Conservation (phyloP, 1,140 invertebrate species). For the Phymastichus coffea region DNA sequence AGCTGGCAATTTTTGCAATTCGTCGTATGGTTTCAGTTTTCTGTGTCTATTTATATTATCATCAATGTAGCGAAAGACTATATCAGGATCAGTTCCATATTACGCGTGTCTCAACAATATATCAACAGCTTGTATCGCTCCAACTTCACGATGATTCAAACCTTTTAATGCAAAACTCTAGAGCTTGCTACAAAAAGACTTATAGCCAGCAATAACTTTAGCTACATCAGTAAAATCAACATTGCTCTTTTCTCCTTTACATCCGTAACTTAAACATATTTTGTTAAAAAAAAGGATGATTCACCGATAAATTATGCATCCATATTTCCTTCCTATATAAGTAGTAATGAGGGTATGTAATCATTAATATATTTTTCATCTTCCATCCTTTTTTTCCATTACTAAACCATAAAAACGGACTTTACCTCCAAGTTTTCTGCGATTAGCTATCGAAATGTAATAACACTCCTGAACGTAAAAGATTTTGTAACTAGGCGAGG, state of each 20-base stretch:
- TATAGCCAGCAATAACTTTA: not conserved
- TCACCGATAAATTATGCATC: conserved; percentile 36
- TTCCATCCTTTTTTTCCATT: conserved; percentile 23
- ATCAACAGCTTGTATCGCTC: conserved; percentile 37
- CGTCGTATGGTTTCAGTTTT: conserved; percentile 21
- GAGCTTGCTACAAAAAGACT: conserved; percentile 17
- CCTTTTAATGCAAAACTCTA: conserved; percentile 32
- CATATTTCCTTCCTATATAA: conserved; percentile 41
- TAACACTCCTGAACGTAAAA: conserved; percentile 32
- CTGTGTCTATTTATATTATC: conserved; percentile 33
- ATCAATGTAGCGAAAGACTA: conserved; percentile 39
- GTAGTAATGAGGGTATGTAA: conserved; percentile 38
- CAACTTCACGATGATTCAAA: conserved; percentile 35
- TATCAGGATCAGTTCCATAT: conserved; percentile 36
- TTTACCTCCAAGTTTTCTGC: conserved; percentile 33
- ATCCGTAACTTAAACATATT: conserved; percentile 32
- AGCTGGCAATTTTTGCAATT: conserved; percentile 12
- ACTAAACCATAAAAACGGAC: conserved; percentile 38
- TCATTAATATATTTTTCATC: conserved; percentile 37
- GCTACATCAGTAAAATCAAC: conserved; percentile 12
- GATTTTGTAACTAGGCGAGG: conserved; percentile 26
- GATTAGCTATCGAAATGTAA: conserved; percentile 31
- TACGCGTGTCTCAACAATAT: conserved; percentile 35
- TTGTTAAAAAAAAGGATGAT: conserved; percentile 31
- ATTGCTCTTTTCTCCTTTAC: conserved; percentile 24